These are phyloP conservation scores for Petaurus breviceps DNA, from an alignment of 2,113 vertebrate genomes.

Conservation along the genomic window DNA sequence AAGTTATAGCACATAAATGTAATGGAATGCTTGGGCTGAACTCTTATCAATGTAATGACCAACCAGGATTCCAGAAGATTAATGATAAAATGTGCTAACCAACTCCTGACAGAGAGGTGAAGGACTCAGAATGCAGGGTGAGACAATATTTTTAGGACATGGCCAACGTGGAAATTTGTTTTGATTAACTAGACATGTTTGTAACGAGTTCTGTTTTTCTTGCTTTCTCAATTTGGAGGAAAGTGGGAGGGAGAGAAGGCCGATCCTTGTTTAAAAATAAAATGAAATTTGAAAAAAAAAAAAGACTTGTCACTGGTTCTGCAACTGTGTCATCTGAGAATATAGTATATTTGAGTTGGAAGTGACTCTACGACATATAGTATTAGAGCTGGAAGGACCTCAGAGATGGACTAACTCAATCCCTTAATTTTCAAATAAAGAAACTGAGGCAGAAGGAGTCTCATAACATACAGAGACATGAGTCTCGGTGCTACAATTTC, in stretches of 20 bases:
- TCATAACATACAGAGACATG: not conserved
- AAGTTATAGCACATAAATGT: not conserved
- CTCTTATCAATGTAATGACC: not conserved
- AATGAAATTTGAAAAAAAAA: not conserved
- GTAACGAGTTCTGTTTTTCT: not conserved
- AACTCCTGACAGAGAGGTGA: not conserved
- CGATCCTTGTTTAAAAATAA: not conserved
- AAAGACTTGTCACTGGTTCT: not conserved
- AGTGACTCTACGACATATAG: no score
- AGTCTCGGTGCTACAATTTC: not conserved
- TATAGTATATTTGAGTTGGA: not conserved
- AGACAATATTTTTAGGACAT: not conserved
- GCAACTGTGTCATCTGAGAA: not conserved
- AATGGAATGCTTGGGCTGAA: not conserved
- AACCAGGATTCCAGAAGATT: not conserved
- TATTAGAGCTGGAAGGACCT: no score
- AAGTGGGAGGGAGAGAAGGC: not conserved
- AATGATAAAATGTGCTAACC: not conserved
- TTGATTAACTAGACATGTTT: not conserved
- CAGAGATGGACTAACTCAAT: no score
- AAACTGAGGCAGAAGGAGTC: not conserved
- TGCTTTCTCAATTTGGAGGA: not conserved
- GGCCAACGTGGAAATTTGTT: not conserved
- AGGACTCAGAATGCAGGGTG: not conserved
- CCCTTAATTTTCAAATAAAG: not conserved